Conservation (phyloP, 2,888 invertebrate species). For the Sipha maydis region DNA sequence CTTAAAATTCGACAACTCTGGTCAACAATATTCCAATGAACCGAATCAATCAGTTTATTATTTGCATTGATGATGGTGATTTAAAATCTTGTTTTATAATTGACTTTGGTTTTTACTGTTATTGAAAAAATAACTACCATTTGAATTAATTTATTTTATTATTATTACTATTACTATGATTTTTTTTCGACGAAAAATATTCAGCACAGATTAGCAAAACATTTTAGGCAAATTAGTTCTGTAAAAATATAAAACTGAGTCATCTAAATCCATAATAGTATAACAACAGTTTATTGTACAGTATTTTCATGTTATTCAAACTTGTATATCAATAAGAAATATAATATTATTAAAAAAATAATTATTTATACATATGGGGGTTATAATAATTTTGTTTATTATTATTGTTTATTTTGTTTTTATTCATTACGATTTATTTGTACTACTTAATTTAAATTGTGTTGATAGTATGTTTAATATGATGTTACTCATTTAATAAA, state of each 20-base stretch:
- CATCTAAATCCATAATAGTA: not conserved
- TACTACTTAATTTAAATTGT: not conserved
- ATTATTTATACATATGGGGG: not conserved
- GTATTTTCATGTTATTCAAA: not conserved
- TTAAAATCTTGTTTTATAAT: constrained; percentile 22
- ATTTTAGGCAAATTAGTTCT: not conserved
- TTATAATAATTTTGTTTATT: not conserved
- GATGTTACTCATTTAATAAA: no score
- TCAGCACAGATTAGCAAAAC: constrained; percentile 16
- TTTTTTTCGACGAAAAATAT: constrained; percentile 13
- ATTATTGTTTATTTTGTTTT: no score
- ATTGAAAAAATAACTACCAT: constrained; percentile 8
- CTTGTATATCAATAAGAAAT: not conserved
- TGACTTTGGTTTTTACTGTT: not conserved
- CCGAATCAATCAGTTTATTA: constrained; percentile 50
- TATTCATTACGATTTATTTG: not conserved
- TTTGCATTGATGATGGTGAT: constrained; percentile 46
- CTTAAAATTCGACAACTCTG: constrained; percentile 54
- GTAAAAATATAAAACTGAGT: not conserved
- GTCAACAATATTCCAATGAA: constrained; percentile 45
- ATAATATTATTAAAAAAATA: not conserved
- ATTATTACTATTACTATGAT: not conserved
- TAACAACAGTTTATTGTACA: not conserved
- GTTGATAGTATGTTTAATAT: no score
- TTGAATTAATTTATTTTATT: constrained; percentile 41